Evolutionary conservation across 2,113 vertebrate genomes (phyloP), one percentile per base, ranked within the genome.

Genomic region (Pygoscelis adeliae): DNA sequence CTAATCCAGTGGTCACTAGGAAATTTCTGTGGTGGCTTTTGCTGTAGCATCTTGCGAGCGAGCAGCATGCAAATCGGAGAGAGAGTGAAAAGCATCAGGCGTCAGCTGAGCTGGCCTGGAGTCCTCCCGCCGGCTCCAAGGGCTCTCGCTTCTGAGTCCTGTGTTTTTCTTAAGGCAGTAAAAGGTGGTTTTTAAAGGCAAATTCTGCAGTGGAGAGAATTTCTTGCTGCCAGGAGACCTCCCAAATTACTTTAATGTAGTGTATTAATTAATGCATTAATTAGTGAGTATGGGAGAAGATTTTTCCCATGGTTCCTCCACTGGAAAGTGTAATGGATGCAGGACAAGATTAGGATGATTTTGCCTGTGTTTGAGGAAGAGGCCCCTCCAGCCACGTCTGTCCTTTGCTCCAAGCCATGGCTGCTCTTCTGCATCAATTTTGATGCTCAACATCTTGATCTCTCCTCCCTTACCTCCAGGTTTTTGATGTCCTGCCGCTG

Each of bases 401-500:
- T 27, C 3, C 40, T 70, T 71, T 27, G 7, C 47, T 53, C 36
- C 46, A 56, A 55, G 36, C 19, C 19, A 4, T 5, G n/a, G 22
- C 16, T 63, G 12, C 11, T 76, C 22, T 56, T 77, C 72, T 73
- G 67, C 53, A 18, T 19, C 27, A 1, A 9, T 22, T 46, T 10
- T 3, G 9, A 19, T 3, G 6, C 50, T 34, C 1, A 1, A 8
- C 25, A 5, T 13, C 46, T 74, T 5, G 0, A 0, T 59, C 46
- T 74, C 19, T 40, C 30, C 29, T 72, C 5, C 15, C 13, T 56
- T 83, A 2, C n/a, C 55, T 49, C 6, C 97, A 99, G 99, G 98
- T 99, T 18, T 99, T 99, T 67, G 98, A 98, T 53, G 97, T 99
- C 52, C n/a, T 98, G 80, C 99, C 99, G 0, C 87, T 98, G 18